Conservation (phyloP, 1,140 invertebrate species). For the Philopotamus ludificatus region DNA sequence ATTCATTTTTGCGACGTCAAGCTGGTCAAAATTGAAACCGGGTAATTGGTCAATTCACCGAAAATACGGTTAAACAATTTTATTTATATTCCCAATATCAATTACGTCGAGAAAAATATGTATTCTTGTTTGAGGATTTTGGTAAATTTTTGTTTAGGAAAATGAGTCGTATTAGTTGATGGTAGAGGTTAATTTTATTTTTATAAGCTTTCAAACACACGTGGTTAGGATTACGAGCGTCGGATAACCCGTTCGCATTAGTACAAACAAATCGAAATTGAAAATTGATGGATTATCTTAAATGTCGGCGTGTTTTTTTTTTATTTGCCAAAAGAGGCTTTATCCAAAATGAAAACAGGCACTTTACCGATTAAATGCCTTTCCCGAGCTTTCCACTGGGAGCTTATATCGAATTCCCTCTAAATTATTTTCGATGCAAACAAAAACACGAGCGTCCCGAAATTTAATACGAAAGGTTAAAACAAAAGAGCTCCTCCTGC, state of each 20-base stretch:
- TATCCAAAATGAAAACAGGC: constrained; percentile 28
- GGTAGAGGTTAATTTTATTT: too few relatives aligned
- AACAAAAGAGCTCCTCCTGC: constrained; percentile 9
- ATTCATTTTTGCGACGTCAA: too few relatives aligned
- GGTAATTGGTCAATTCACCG: too few relatives aligned
- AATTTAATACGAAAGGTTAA: constrained; percentile 24
- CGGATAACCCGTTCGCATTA: constrained; percentile 1
- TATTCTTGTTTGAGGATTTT: too few relatives aligned
- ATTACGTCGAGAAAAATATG: too few relatives aligned
- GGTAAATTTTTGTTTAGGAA: too few relatives aligned
- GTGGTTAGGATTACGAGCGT: constrained; percentile 1
- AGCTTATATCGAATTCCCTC: constrained; percentile 19
- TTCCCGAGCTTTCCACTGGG: constrained; percentile 6
- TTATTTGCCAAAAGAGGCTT: constrained; percentile 3
- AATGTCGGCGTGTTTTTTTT: constrained; percentile 13
- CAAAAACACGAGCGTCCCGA: constrained; percentile 13
- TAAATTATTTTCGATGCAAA: constrained; percentile 28
- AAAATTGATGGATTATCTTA: constrained; percentile 29
- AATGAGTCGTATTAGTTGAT: too few relatives aligned
- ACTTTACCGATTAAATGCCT: constrained; percentile 33
- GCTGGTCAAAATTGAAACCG: too few relatives aligned
- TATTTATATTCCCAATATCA: too few relatives aligned
- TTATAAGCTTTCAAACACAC: neutral
- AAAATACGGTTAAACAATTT: too few relatives aligned
- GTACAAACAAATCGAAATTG: constrained; percentile 19